phyloP scores from a whole-genome alignment of 2,888 invertebrate species.

The Pyrocoelia pectoralis region DNA sequence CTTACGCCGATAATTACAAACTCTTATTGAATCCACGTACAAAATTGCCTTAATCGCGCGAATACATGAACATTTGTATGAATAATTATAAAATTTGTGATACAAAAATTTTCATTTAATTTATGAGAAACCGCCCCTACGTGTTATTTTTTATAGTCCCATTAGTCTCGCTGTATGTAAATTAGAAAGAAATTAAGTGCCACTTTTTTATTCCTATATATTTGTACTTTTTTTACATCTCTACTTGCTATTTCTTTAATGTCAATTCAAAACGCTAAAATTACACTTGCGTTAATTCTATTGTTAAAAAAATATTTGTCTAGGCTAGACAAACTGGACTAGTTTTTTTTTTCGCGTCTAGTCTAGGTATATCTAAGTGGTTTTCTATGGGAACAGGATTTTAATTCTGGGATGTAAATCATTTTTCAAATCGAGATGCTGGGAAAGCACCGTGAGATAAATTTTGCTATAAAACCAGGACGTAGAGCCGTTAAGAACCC shows the following conservation, averaged over 20 bases:
- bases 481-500: conserved; percentile 27
- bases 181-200: conserved; percentile 11
- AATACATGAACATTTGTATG: conserved; percentile 1
- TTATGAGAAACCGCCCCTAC: conserved; percentile 9
- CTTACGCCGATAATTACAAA: background rate
- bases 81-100: background rate
- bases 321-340: conserved; percentile 31
- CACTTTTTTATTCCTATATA: background rate
- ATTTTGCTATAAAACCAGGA: conserved; percentile 22
- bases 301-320: background rate
- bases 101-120: conserved; percentile 9
- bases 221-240: background rate
- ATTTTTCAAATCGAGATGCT: conserved; percentile 35
- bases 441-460: conserved; percentile 36
- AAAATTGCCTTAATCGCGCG: background rate
- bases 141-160: conserved; percentile 5
- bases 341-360: conserved; percentile 23
- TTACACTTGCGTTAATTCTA: conserved; percentile 12
- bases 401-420: conserved; percentile 35
- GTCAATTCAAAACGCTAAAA: background rate
- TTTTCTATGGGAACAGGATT: conserved; percentile 37
- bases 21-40: background rate
- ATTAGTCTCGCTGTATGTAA: conserved; percentile 12
- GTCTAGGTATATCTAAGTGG: conserved; percentile 22
- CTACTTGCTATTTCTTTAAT: background rate